A percentile compares a stretch with the other conserved stretches of the same genome.
These are phyloP conservation scores for Xenentodon cancila DNA, from an alignment of 2,797 vertebrate species.

Conservation along the genomic window DNA sequence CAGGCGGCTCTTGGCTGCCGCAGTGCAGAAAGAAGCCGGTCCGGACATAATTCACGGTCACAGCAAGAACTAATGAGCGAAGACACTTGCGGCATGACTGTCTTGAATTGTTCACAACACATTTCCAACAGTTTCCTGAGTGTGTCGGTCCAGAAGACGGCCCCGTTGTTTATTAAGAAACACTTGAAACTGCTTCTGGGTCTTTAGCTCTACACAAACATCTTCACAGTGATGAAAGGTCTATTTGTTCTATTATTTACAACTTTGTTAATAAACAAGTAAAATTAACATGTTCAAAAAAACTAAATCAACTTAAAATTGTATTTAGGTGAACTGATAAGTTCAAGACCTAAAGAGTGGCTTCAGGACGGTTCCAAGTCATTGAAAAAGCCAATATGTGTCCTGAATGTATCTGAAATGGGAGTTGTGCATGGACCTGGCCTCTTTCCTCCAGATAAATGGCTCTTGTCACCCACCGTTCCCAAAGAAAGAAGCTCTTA, in stretches of 20 bases:
- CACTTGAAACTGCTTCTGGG: too few species aligned
- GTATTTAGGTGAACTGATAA: too few species aligned
- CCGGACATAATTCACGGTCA: not conserved
- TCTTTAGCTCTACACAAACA: too few species aligned
- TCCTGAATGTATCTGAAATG: constrained; percentile 23
- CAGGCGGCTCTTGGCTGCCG: not conserved
- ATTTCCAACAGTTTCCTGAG: too few species aligned
- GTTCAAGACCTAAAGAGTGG: too few species aligned
- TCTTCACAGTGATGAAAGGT: too few species aligned
- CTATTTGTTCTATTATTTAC: too few species aligned
- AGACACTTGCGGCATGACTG: not conserved
- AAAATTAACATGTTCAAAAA: too few species aligned
- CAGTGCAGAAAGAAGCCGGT: not conserved
- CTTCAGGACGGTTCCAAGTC: not conserved
- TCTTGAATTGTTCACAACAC: not conserved
- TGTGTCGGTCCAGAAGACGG: too few species aligned
- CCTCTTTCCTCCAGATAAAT: constrained; percentile 38
- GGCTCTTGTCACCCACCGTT: constrained; percentile 41
- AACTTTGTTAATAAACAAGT: too few species aligned
- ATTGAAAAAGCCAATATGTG: not conserved
- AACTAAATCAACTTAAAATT: too few species aligned
- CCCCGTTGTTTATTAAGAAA: too few species aligned
- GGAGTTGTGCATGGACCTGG: constrained; percentile 19
- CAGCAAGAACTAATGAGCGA: not conserved
- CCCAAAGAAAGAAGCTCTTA: constrained; percentile 29